Evolutionary conservation across 2,888 invertebrate species (phyloP).

Genomic region (Nephrotoma guestfalica): DNA sequence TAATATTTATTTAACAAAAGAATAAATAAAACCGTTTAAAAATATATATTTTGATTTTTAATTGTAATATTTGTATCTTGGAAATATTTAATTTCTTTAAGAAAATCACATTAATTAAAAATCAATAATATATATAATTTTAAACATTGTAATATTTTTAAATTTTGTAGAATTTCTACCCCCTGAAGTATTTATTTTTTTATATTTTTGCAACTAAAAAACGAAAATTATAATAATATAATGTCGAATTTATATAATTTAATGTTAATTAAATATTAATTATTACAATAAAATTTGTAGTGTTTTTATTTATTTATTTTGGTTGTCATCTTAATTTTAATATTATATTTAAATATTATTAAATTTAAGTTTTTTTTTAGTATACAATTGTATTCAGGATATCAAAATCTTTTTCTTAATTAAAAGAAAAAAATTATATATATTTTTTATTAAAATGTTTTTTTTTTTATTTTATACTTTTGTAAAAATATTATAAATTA

Average conservation of each 20-base stretch:
- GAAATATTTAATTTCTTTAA: constrained; percentile 7
- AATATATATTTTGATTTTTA: neutral
- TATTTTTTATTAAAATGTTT: constrained; percentile 1
- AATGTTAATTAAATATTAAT: constrained; percentile 1
- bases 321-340: neutral
- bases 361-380: constrained; percentile 1
- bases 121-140: neutral
- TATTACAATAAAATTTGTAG: neutral
- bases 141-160: neutral
- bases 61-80: neutral
- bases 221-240: neutral
- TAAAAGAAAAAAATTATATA: constrained; percentile 1
- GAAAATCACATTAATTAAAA: neutral
- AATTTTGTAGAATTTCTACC: constrained; percentile 6
- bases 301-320: neutral
- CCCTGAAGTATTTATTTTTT: constrained; percentile 3
- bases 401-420: neutral
- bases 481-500: neutral
- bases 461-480: constrained; percentile 4
- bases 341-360: neutral
- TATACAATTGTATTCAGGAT: constrained; percentile 6
- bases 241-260: neutral
- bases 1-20: neutral
- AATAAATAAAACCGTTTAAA: neutral
- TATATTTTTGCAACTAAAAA: neutral